Base-by-base conservation (phyloP, 2,888 invertebrate species). In the Baccha elongata region DNA sequence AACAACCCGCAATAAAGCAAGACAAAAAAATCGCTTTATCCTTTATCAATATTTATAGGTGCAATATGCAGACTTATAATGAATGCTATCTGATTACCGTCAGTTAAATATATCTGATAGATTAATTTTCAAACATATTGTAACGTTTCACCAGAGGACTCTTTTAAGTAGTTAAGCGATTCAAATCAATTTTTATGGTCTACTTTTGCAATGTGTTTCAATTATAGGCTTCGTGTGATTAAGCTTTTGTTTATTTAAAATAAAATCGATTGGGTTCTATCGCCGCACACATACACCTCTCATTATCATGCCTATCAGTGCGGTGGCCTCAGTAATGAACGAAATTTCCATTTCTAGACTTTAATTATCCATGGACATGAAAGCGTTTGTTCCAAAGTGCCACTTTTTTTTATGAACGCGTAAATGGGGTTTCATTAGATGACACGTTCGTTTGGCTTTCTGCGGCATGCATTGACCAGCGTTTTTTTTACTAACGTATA, bases 321-420 rank as follows among this genome's bases (percentile, higher is more conserved):
- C 26, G n/a, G 29, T 48, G 62, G 10, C 64, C 40, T 48, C 35
- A 23, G 40, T 23, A 26, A 48, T 48, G 62, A 37, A 65, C 50
- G 15, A 64, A 78, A 68, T 44, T 55, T 60, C 76, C 76, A 81
- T 35, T 75, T 65, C 37, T 10, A 26, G 60, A 50, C 21, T 62
- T 78, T 72, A 83, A 83, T 73, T 68, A 62, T 55, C 64, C 13
- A 73, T 32, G 55, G 62, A 68, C 83, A 83, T 78, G 83, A 68
- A 62, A 72, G 50, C 48, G 44, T 32, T 65, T 72, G 17, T 29
- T 37, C 13, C 15, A 42, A 58, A 40, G 58, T 46, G 35, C 19
- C 19, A 26, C 29, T 40, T 26, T 37, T 65, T 37, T 65, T 40
- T 48, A 23, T 50, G 35, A 72, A 73, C 68, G 72, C 72, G 72